Evolutionary conservation across 1,140 invertebrate genomes (phyloP), one percentile per base, ranked within the genome.

Genomic region (Drosophila repletoides): DNA sequence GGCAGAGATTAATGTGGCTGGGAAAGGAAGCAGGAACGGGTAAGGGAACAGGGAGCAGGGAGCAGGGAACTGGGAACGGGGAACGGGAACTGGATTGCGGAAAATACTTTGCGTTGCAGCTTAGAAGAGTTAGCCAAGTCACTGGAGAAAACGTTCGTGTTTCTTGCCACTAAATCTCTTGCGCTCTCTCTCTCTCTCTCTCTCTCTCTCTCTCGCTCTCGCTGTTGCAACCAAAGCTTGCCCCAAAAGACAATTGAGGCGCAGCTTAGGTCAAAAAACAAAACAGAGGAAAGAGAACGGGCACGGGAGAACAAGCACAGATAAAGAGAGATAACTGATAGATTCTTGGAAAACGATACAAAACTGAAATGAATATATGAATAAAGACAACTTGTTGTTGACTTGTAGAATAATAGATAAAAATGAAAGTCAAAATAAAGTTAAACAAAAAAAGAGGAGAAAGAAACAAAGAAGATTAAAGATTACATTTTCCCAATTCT

Each of bases 111-210:
- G 34, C 9, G 22, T 46, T 21, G 56, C 58, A 51, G 46, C 46
- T 59, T 65, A 19, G 61, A 41, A 34, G 41, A 59, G 61, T 24
- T 40, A 65, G 36, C 19, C 36, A 29, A 56, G 51, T 9, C 24
- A 55, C 24, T 31, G 19, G 28, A 15, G 52, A 52, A 22, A 41
- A 43, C 31, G 64, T 43, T 74, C 75, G 79, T 83, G 79, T 55
- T 65, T 59, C 46, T 75, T 51, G 60, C 75, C 49, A 84, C 67
- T 84, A 66, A 84, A 86, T 84, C 76, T 84, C 61, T 70, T 41
- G 56, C n/a, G n/a, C n/a, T n/a, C n/a, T n/a, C n/a, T n/a, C n/a
- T n/a, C n/a, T n/a, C n/a, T n/a, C n/a, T n/a, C n/a, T n/a, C n/a
- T n/a, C n/a, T n/a, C n/a, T n/a, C n/a, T n/a, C n/a, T n/a, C n/a